Evolutionary conservation across 1,140 invertebrate genomes (phyloP), one percentile per base, ranked within the genome.

Genomic region (Coptotermes formosanus): DNA sequence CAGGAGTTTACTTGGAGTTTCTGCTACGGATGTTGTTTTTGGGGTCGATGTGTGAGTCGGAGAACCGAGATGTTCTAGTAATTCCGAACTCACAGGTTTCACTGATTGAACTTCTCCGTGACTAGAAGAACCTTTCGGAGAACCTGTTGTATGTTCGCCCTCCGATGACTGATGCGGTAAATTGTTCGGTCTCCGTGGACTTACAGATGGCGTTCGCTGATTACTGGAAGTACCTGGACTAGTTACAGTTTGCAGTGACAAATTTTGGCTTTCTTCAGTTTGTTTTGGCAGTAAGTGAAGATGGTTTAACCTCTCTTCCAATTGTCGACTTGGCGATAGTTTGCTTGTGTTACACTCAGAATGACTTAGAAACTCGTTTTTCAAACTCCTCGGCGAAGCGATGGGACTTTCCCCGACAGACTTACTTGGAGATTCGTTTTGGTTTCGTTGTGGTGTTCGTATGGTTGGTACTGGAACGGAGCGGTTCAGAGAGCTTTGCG

Each of bases 11-110:
- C 21, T 64, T 19, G 59, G 44, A 64, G 87, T 23, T 38, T 38
- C 55, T 59, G 59, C n/a, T 64, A 32, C 69, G 14, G 82, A n/a
- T 6, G 82, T 23, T 25, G 83, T 45, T 85, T 88, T 88, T 9
- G 88, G 89, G 12, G 88, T 89, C 25, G 88, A 89, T 45, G 88
- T 88, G 85, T 89, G 88, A 19, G 87, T 84, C 1, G 89, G 88
- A 7, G 87, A 16, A 9, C 85, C 87, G 21, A 83, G 86, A 12
- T 52, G 82, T 43, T 55, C 43, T 23, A 85, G 44, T 45, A 85
- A 48, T 23, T 86, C 85, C 38, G 59, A 52, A 14, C 45, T 14
- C 84, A 85, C 32, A 75, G n/a, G 64, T 16, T 75, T 75, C 19
- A 16, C 52, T 19, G 52, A 55, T 55, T 12, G 52, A 55, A 16